A percentile compares a stretch with the other conserved stretches of the same genome.
Conservation (phyloP, 2,888 invertebrate genomes). For the Caenorhabditis sp. region DNA sequence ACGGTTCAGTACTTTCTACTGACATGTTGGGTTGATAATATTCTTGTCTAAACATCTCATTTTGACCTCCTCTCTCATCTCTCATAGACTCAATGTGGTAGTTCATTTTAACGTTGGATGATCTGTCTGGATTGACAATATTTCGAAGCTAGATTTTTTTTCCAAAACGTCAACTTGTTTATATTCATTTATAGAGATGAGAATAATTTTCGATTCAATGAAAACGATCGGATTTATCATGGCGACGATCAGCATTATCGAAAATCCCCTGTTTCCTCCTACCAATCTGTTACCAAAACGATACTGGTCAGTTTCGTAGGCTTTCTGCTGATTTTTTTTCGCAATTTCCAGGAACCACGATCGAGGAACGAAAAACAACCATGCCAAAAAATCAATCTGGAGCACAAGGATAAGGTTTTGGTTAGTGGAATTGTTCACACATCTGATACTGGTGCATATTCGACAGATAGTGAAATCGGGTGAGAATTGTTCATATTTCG, state of each 20-base stretch:
- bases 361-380: background rate
- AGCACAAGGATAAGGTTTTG: background rate
- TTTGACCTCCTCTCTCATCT: no score
- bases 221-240: background rate
- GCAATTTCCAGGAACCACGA: background rate
- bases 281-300: background rate
- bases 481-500: no score
- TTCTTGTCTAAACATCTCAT: no score
- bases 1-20: no score
- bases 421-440: background rate
- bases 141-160: no score
- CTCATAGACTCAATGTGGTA: no score
- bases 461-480: background rate
- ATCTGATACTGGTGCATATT: background rate
- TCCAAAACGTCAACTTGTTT: no score
- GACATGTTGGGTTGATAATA: no score
- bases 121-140: no score
- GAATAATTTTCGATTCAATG: constrained; percentile 2
- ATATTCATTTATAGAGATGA: no score
- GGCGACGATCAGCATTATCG: background rate
- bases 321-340: background rate
- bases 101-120: no score
- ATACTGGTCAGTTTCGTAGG: background rate
- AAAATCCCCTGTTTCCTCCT: background rate
- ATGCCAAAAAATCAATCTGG: background rate